These are phyloP conservation scores for Corythucha ciliata DNA, from an alignment of 2,888 invertebrate species.

Conservation along the genomic window DNA sequence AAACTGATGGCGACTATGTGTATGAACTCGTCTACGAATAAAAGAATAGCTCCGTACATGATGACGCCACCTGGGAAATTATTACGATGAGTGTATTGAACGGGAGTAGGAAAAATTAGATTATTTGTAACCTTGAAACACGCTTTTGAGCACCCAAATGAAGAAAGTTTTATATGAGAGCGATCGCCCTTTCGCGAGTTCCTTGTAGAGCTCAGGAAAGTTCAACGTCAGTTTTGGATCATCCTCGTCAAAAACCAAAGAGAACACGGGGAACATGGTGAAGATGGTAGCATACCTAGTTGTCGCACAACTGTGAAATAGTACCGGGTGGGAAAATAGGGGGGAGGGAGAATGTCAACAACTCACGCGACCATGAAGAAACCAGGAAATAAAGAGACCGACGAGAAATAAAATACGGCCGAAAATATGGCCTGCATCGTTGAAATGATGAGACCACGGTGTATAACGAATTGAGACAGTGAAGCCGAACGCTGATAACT, in stretches of 20 bases:
- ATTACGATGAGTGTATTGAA: neutral
- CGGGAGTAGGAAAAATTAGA: neutral
- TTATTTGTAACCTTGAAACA: conserved; percentile 78
- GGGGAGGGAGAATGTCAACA: neutral
- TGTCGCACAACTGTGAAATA: neutral
- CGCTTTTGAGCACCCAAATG: conserved; percentile 96
- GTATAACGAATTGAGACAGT: conserved; percentile 95
- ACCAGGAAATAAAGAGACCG: conserved; percentile 96
- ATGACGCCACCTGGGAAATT: conserved; percentile 65
- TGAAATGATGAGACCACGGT: conserved; percentile 94
- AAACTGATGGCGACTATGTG: conserved; percentile 98
- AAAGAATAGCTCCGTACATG: conserved; percentile 93
- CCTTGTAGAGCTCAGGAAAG: conserved; percentile 95
- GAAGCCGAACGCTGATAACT: conserved; percentile 77
- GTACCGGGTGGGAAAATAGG: neutral
- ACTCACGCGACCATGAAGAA: conserved; percentile 83
- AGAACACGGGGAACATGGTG: conserved; percentile 98
- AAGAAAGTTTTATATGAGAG: conserved; percentile 98
- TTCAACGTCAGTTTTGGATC: conserved; percentile 85
- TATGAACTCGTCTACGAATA: conserved; percentile 96
- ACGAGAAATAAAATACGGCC: conserved; percentile 96
- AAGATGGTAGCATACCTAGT: conserved; percentile 81
- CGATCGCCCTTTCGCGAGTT: conserved; percentile 90
- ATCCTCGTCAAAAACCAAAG: conserved; percentile 87
- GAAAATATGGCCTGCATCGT: conserved; percentile 99